Percentiles rank a stretch among this genome's conserved stretches.
phyloP scores from a whole-genome alignment of 2,797 vertebrate genomes.

The Paedocypris micromegethes region DNA sequence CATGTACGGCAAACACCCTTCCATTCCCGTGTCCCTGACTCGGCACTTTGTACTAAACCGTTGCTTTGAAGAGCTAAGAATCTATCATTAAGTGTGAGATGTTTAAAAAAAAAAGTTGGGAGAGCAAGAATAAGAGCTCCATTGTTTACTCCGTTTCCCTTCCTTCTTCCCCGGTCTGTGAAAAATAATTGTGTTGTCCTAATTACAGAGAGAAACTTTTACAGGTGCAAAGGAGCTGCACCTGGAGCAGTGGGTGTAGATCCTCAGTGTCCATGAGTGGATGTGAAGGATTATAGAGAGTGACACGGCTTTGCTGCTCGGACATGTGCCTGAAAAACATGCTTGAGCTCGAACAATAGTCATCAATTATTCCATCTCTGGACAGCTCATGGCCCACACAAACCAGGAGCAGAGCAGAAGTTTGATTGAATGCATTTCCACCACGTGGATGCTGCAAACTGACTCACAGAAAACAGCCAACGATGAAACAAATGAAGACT shows the following conservation, averaged over 20 bases:
- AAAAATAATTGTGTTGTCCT: constrained; percentile 71
- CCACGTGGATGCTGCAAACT: constrained; percentile 58
- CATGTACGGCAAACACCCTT: constrained; percentile 47
- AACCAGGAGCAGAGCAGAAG: constrained; percentile 66
- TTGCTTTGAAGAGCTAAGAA: constrained; percentile 75
- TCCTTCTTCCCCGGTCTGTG: constrained; percentile 49
- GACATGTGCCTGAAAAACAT: constrained; percentile 36
- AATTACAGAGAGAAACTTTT: constrained; percentile 76
- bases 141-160: constrained; percentile 65
- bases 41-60: constrained; percentile 77
- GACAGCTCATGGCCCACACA: constrained; percentile 68
- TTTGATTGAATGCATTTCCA: constrained; percentile 66
- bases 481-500: constrained; percentile 45
- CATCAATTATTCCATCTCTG: constrained; percentile 62
- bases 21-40: constrained; percentile 71
- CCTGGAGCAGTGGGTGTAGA: constrained; percentile 61
- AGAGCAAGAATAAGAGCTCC: constrained; percentile 70
- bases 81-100: constrained; percentile 77
- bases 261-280: constrained; percentile 48
- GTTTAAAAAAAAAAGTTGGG: constrained; percentile 53
- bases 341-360: constrained; percentile 61
- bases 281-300: constrained; percentile 35
- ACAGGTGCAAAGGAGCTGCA: constrained; percentile 74
- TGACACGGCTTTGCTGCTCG: constrained; percentile 34
- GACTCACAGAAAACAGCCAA: constrained; percentile 65